These are phyloP conservation scores for Plebejus anna DNA, from an alignment of 2,888 invertebrate species.

Conservation along the genomic window DNA sequence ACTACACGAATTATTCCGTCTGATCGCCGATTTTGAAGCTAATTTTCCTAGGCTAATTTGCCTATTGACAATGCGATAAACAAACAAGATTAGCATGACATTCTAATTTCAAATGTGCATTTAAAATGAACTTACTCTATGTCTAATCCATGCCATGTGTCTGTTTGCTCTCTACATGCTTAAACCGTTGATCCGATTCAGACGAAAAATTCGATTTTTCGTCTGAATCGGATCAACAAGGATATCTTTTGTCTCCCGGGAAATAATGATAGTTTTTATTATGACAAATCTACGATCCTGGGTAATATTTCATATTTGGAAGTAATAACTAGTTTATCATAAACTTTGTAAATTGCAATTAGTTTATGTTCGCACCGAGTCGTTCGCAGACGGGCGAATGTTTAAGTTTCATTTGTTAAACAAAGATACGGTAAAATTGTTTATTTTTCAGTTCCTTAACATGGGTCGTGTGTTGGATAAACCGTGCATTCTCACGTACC, in stretches of 20 bases:
- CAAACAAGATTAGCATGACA: neutral
- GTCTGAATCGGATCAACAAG: no score
- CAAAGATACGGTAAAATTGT: neutral
- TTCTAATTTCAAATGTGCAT: neutral
- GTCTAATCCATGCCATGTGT: neutral
- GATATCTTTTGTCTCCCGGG: no score
- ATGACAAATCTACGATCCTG: no score
- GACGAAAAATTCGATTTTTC: neutral
- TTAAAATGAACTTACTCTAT: neutral
- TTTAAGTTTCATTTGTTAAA: constrained; percentile 13
- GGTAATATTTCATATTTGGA: no score
- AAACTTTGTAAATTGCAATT: neutral
- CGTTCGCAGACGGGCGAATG: neutral
- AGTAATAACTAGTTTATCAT: neutral
- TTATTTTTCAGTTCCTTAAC: neutral
- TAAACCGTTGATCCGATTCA: no score
- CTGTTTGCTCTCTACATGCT: neutral
- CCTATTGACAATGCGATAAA: neutral
- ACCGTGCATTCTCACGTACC: neutral
- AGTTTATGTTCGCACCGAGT: neutral
- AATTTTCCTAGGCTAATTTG: no score
- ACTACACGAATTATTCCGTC: no score
- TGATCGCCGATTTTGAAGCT: no score
- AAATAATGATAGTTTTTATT: no score
- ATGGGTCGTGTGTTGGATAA: neutral